Conservation (phyloP, 2,797 vertebrate genomes). For the Chiloscyllium punctatum region DNA sequence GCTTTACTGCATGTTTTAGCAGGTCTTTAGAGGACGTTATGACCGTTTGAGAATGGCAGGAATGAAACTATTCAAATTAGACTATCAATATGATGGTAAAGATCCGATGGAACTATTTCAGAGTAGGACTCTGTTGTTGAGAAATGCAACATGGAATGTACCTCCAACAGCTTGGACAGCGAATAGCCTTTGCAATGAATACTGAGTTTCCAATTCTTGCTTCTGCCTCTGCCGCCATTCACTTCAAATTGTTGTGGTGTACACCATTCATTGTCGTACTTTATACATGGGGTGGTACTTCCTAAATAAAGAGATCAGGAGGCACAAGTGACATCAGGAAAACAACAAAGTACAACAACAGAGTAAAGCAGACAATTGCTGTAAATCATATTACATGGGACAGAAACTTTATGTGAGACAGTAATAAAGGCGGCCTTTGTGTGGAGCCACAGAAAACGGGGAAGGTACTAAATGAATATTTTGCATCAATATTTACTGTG, state of each 20-base stretch:
- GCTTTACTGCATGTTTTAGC: not conserved
- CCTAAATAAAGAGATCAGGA: constrained; percentile 3
- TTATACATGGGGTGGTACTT: not conserved
- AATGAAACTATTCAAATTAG: not conserved
- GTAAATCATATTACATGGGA: not conserved
- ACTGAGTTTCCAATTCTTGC: constrained; percentile 7
- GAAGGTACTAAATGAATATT: too few relatives aligned
- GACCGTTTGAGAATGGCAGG: not conserved
- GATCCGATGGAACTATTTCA: not conserved
- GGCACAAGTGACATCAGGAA: not conserved
- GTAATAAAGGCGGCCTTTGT: not conserved
- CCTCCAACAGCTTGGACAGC: not conserved
- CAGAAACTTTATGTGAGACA: not conserved
- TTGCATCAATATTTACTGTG: too few relatives aligned
- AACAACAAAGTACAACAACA: not conserved
- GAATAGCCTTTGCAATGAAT: not conserved
- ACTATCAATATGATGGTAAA: not conserved
- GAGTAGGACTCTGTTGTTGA: not conserved
- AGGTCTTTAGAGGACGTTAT: not conserved
- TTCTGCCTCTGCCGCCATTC: not conserved
- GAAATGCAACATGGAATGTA: not conserved
- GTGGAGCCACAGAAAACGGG: too few relatives aligned
- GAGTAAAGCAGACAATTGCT: not conserved
- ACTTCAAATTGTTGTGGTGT: not conserved
- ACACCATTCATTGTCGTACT: not conserved